Conservation (phyloP, 2,113 vertebrate species). For the Gallinago paraguaiae region DNA sequence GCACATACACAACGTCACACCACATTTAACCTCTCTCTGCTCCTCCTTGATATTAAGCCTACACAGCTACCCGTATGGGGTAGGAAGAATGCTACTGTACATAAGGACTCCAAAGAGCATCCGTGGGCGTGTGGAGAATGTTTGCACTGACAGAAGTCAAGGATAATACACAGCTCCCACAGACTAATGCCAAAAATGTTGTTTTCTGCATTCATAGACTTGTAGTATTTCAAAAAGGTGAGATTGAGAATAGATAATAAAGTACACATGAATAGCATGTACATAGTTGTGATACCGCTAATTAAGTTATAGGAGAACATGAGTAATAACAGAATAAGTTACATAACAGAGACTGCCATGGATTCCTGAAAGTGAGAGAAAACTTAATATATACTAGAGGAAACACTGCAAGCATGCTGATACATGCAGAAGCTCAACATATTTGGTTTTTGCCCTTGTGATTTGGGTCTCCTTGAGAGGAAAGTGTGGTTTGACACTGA, state of each 20-base stretch:
- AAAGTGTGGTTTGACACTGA: not conserved
- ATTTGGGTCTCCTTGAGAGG: not conserved
- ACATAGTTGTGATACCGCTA: not conserved
- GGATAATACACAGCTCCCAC: not conserved
- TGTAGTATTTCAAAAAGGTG: not conserved
- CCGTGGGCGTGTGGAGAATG: not conserved
- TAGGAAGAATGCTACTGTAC: not conserved
- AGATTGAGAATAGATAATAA: not conserved
- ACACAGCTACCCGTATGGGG: fast-evolving
- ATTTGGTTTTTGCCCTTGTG: not conserved
- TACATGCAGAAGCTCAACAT: not conserved
- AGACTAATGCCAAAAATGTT: not conserved
- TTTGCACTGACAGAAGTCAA: not conserved
- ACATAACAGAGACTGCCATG: not conserved
- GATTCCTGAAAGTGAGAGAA: not conserved
- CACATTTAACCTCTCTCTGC: not conserved
- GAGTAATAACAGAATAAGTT: not conserved
- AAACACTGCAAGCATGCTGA: not conserved
- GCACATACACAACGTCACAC: not conserved
- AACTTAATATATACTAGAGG: not conserved
- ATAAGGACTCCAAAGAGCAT: not conserved
- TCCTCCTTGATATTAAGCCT: not conserved
- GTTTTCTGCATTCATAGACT: fast-evolving
- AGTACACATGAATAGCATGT: not conserved
- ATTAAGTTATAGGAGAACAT: not conserved